Conservation (phyloP, 2,797 vertebrate genomes). For the Lates japonicus region DNA sequence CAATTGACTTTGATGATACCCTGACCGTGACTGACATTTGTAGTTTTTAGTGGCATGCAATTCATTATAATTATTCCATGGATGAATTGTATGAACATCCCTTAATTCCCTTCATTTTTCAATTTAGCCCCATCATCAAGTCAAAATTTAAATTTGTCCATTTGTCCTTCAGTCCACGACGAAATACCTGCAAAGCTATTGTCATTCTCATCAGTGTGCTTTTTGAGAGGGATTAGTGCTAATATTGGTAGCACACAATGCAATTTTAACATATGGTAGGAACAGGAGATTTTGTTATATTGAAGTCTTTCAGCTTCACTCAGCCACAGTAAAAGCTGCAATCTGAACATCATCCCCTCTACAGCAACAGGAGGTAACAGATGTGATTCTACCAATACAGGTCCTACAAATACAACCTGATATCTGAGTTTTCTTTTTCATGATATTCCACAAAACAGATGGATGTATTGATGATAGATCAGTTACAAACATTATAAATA, state of each 20-base stretch:
- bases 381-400: too few species aligned
- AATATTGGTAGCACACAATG: neutral
- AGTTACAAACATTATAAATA: neutral
- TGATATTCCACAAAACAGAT: neutral
- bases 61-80: neutral
- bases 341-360: neutral
- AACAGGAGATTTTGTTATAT: neutral
- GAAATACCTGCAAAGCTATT: neutral
- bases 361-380: too few species aligned
- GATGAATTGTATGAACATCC: neutral
- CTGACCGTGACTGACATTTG: neutral
- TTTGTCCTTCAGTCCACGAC: neutral
- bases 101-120: neutral
- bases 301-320: neutral
- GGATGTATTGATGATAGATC: neutral
- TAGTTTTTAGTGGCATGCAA: neutral
- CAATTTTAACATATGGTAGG: neutral
- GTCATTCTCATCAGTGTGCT: neutral
- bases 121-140: neutral
- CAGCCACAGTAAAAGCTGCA: neutral
- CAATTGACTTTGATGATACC: neutral
- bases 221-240: neutral
- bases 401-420: too few species aligned
- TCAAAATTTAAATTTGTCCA: neutral
- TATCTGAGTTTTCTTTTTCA: neutral